A percentile compares a stretch with the other conserved stretches of the same genome.
Evolutionary conservation across 2,888 invertebrate species (phyloP).

Genomic region (Agrochola macilenta): DNA sequence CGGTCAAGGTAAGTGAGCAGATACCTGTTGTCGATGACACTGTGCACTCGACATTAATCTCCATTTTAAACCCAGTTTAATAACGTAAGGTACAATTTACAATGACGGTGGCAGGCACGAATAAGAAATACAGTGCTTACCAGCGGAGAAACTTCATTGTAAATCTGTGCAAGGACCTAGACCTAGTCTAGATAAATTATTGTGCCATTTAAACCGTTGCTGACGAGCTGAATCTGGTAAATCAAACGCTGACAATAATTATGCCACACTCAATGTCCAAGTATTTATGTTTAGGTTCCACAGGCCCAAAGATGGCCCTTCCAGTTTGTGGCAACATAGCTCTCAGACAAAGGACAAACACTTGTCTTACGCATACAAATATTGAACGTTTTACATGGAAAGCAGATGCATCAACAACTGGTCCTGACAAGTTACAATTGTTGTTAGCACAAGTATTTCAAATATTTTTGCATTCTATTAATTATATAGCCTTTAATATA

Average conservation of each 20-base stretch:
- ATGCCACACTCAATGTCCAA: conserved; percentile 9
- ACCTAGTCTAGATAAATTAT: conserved; percentile 69
- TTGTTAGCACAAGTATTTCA: conserved; percentile 33
- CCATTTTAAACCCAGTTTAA: conserved; percentile 74
- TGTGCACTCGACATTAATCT: conserved; percentile 81
- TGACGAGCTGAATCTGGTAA: conserved; percentile 33
- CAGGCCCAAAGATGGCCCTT: neutral
- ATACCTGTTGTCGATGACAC: conserved; percentile 83
- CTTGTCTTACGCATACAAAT: conserved; percentile 57
- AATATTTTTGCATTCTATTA: conserved; percentile 43
- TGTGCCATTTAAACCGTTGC: conserved; percentile 54
- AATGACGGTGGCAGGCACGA: conserved; percentile 55
- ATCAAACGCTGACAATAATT: conserved; percentile 27
- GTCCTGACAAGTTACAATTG: conserved; percentile 49
- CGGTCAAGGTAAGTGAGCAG: conserved; percentile 88
- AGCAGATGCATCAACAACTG: conserved; percentile 59
- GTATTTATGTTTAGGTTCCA: neutral
- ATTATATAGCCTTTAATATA: conserved; percentile 29
- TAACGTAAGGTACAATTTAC: conserved; percentile 75
- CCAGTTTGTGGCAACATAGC: conserved; percentile 11
- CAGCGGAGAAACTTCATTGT: conserved; percentile 69
- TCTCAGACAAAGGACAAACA: conserved; percentile 44
- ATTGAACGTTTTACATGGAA: conserved; percentile 57
- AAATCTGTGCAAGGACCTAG: conserved; percentile 71
- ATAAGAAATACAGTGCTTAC: conserved; percentile 66